These are phyloP conservation scores for Yponomeuta plumbellus DNA, from an alignment of 2,888 invertebrate species.

Conservation along the genomic window DNA sequence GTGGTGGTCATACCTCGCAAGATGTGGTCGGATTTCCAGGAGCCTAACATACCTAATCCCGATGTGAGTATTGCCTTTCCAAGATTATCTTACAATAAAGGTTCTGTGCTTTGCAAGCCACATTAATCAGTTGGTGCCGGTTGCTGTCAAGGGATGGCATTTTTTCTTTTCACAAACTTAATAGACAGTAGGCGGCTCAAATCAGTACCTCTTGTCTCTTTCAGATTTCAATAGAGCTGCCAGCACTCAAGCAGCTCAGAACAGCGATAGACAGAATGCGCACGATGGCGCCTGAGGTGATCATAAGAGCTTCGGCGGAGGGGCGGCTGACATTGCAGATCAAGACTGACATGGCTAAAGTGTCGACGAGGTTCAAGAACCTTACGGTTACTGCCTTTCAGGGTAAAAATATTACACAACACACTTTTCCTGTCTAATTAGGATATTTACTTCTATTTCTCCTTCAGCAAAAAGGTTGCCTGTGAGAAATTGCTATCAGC, in stretches of 20 bases:
- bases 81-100: background rate
- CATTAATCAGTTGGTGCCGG: too few species aligned
- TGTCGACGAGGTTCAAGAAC: slow-evolving; percentile 88
- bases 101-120: too few species aligned
- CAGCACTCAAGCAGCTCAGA: slow-evolving; percentile 84
- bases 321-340: slow-evolving; percentile 85
- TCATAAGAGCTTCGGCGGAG: slow-evolving; percentile 82
- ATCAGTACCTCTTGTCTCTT: too few species aligned
- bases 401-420: slow-evolving; percentile 41
- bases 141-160: too few species aligned
- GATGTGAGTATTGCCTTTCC: slow-evolving; percentile 76
- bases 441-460: too few species aligned
- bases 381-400: slow-evolving; percentile 79
- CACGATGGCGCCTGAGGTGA: slow-evolving; percentile 83
- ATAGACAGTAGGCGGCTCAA: too few species aligned
- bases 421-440: background rate
- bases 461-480: too few species aligned
- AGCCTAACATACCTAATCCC: slow-evolving; percentile 83
- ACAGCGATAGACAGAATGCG: slow-evolving; percentile 90
- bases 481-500: too few species aligned
- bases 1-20: slow-evolving; percentile 85
- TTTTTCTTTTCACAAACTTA: too few species aligned
- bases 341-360: slow-evolving; percentile 86
- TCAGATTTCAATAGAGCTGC: slow-evolving; percentile 87
- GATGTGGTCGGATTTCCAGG: slow-evolving; percentile 85